Base-by-base conservation (phyloP, 2,888 invertebrate species). In the Neoscelio sp. region DNA sequence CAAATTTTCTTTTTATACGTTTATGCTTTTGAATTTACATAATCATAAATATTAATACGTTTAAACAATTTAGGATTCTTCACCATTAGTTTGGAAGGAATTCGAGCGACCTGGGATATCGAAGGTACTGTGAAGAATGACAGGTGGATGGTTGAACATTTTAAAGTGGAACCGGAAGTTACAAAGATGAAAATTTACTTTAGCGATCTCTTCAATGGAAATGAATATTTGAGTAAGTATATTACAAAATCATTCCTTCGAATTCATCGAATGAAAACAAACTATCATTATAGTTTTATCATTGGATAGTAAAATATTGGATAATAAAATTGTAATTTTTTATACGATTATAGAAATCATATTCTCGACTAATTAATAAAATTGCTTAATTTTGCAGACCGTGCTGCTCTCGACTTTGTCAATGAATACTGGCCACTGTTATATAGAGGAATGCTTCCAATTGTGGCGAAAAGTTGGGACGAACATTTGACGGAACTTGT, bases 131-230 rank as follows among this genome's bases (percentile, higher is more conserved):
- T 90, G 0, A 84, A 82, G 2, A 67, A 89, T 52, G 90, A 90
- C 68, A 86, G 81, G 80, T 89, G 87, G 88, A 78, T 86, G 2
- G 64, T 90, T 8, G 87, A 92, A 17, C 92, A 92, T 10, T 93
- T 94, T 85, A 92, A 92, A 85, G 91, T 94, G 90, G 91, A 92
- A 28, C 94, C 95, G 2, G 94, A 94, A 84, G 91, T 95, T 10
- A 93, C 93, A 12, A 92, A 92, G 71, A 92, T 95, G 92, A 92
- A 91, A 71, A 89, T 94, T 17, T 91, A 91, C 84, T 91, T 94
- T 54, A 92, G 91, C 23, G 94, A 94, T 71, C 85, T 93, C 5
- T 92, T 93, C 84, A 92, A 92, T 64, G 93, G 94, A 83, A 93
- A 94, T 83, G 91, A 91, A 1, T 92, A 92, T 35, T 88, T 95